Base-by-base conservation (phyloP, 2,888 invertebrate genomes). In the Formica aserva region DNA sequence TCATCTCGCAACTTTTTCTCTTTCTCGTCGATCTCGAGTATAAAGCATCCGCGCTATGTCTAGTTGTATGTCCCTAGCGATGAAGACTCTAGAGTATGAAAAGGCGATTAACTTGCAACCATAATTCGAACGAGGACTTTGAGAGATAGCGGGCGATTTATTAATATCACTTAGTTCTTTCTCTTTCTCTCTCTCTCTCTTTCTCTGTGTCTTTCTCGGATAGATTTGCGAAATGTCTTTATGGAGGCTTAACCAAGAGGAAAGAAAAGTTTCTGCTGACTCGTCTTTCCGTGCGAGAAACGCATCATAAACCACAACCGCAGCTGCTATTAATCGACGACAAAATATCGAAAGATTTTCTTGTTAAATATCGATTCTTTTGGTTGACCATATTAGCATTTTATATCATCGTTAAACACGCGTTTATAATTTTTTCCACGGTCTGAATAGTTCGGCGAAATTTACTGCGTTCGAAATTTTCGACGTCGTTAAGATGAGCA, bases 121-220 rank as follows among this genome's bases (percentile, higher is more conserved):
- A 1, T 41, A 41, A 57, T 26, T 22, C 41, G 41, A 45, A 32
- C 57, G 22, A 41, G 41, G 26, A 60, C 45, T 60, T 22, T 41
- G 32, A 45, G 57, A 32, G 18, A 32, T 13, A 78, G 29, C 22
- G 41, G 1, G 4, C 41, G 32, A 60, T 71, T 78, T 78, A 71
- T 71, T 78, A 78, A 71, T 78, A 78, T 32, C 57, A 60, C 45
- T 78, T 57, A 60, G n/a, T 29, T 22, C 69, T 45, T 22, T 41
- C 41, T 41, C 41, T 41, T 41, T 41, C 41, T 41, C 13, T 15
- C 6, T 48, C 9, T 26, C n/a, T 13, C 26, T 11, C 9, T 22
- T 9, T n/a, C n/a, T 22, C n/a, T 22, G 29, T 38, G 6, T 41
- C 41, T 41, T 15, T 41, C n/a, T 52, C 48, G 48, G 48, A 8